phyloP scores from a whole-genome alignment of 2,797 vertebrate species.

The Menidia menidia region DNA sequence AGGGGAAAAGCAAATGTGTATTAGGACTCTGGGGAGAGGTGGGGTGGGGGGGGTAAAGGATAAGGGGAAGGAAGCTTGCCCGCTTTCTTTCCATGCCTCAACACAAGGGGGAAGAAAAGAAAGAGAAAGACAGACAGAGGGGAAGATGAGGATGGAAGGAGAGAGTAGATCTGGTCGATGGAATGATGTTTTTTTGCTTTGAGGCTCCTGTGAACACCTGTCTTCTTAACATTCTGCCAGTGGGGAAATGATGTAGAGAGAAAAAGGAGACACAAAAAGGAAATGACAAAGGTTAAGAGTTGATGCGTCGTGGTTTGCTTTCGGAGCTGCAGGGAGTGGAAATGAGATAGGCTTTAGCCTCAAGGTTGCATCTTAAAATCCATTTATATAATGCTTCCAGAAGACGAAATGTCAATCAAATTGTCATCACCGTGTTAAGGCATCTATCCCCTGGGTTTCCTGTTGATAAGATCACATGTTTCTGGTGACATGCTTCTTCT shows the following conservation, averaged over 20 bases:
- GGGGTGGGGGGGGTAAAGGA: slow-evolving; percentile 21
- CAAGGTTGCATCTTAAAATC: slow-evolving; percentile 34
- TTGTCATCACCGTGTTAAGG: slow-evolving; percentile 10
- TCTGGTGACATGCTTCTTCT: slow-evolving; percentile 20
- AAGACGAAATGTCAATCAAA: slow-evolving; percentile 50
- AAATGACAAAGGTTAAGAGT: slow-evolving; percentile 34
- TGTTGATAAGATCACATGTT: slow-evolving; percentile 34
- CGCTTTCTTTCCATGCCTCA: slow-evolving; percentile 18
- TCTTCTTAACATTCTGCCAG: slow-evolving; percentile 39
- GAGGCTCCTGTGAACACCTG: slow-evolving; percentile 35
- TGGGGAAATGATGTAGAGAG: slow-evolving; percentile 16
- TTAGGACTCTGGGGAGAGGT: slow-evolving; percentile 23
- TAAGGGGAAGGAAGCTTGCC: slow-evolving; percentile 12
- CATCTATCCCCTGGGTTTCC: slow-evolving; percentile 27
- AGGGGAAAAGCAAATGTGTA: slow-evolving; percentile 11
- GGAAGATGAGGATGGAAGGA: slow-evolving; percentile 4
- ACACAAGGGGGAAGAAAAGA: slow-evolving; percentile 5
- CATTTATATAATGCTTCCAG: slow-evolving; percentile 21
- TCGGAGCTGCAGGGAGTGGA: slow-evolving; percentile 20
- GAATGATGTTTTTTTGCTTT: slow-evolving; percentile 31
- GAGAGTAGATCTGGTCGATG: slow-evolving; percentile 21
- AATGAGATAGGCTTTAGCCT: slow-evolving; percentile 26
- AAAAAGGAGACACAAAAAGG: slow-evolving; percentile 7
- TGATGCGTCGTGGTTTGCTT: slow-evolving; percentile 28
- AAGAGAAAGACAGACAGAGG: slow-evolving; percentile 14